A percentile compares a stretch with the other conserved stretches of the same genome.
Conservation (phyloP, 2,113 vertebrate genomes). For the Mohoua ochrocephala region DNA sequence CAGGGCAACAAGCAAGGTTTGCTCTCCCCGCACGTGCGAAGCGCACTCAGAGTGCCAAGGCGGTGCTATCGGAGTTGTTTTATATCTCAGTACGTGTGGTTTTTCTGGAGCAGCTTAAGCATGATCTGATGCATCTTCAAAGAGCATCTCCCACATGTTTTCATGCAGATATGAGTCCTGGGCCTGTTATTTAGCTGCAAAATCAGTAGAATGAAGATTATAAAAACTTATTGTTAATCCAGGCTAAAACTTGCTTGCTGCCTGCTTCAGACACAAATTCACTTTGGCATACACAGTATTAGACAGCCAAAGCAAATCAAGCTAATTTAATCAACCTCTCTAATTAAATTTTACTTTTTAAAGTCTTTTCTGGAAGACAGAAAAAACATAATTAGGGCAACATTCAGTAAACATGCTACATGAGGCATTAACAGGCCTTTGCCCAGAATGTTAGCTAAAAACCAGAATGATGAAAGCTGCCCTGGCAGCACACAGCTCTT, state of each 20-base stretch:
- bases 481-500: background rate
- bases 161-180: background rate
- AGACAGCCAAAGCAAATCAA: slow-evolving; percentile 42
- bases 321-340: slow-evolving; percentile 38
- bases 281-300: background rate
- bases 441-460: background rate
- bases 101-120: background rate
- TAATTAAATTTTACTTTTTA: slow-evolving; percentile 7
- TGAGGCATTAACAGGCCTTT: background rate
- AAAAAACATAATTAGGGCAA: background rate
- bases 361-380: slow-evolving; percentile 17
- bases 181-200: background rate
- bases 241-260: slow-evolving; percentile 27
- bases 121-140: background rate
- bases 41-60: background rate
- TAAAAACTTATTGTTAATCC: slow-evolving; percentile 36
- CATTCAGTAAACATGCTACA: background rate
- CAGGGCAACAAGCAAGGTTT: background rate
- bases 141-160: background rate
- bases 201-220: slow-evolving; percentile 9
- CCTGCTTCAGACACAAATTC: slow-evolving; percentile 36
- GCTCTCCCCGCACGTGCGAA: background rate
- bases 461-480: background rate
- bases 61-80: background rate
- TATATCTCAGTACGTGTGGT: background rate